Evolutionary conservation across 1,140 invertebrate species (phyloP).

Genomic region (Amphibalanus amphitrite): DNA sequence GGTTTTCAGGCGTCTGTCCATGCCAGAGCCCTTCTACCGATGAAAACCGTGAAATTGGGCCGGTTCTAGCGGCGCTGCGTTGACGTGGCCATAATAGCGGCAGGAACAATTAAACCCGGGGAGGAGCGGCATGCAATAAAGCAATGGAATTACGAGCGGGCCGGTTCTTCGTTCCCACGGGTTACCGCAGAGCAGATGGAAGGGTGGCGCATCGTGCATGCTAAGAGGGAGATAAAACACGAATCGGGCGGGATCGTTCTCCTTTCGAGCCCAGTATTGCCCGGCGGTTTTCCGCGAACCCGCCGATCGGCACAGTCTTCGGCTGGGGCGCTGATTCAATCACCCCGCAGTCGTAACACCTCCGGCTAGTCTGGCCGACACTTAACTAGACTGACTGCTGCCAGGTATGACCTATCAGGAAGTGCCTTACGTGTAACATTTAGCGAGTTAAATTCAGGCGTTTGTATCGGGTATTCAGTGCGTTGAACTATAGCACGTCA

Average conservation of each 20-base stretch:
- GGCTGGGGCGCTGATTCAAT: no score
- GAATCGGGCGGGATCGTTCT: neutral
- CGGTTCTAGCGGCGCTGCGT: neutral
- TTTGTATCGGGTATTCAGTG: no score
- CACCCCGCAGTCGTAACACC: no score
- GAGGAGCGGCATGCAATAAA: conserved; percentile 1
- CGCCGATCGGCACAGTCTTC: no score
- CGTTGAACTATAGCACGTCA: no score
- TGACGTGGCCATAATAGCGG: neutral
- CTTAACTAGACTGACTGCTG: no score
- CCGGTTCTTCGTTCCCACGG: neutral
- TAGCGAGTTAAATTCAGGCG: no score
- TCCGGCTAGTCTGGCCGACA: no score
- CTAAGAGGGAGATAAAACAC: neutral
- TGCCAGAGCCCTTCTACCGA: neutral
- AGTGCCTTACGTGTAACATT: no score
- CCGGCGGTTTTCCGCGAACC: no score
- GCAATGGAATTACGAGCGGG: neutral
- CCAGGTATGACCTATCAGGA: no score
- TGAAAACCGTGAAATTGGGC: neutral
- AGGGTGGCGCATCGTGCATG: neutral
- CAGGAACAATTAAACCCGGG: neutral
- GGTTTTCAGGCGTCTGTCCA: no score
- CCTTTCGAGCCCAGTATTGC: neutral
- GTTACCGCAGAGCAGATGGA: neutral